Evolutionary conservation across 2,888 invertebrate species (phyloP).

Genomic region (Tipula helvola): DNA sequence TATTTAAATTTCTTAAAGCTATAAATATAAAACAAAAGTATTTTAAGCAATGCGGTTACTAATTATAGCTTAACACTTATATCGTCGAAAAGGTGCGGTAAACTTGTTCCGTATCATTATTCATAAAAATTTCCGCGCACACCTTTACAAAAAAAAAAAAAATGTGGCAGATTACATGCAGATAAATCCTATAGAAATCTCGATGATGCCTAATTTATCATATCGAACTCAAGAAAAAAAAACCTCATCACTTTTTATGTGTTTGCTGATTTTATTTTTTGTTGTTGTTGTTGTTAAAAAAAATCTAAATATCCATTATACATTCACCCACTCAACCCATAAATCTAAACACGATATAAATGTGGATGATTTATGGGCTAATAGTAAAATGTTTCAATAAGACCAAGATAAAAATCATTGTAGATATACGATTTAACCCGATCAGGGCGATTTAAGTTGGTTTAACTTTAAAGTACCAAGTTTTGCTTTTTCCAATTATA

Average conservation of each 20-base stretch:
- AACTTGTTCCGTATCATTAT: not conserved
- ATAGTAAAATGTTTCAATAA: not conserved
- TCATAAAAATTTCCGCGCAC: not conserved
- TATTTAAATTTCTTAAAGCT: not conserved
- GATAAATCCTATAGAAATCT: not conserved
- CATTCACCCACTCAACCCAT: not conserved
- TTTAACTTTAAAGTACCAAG: no score
- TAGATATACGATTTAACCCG: no score
- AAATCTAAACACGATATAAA: not conserved
- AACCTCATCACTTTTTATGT: not conserved
- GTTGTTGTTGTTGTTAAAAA: not conserved
- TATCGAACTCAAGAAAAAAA: not conserved
- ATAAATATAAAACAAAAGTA: slow-evolving; percentile 5
- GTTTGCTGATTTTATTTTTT: not conserved
- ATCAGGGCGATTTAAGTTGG: no score
- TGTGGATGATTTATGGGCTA: not conserved
- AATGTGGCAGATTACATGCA: not conserved
- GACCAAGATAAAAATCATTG: not conserved
- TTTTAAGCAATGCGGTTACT: not conserved
- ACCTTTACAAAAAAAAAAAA: not conserved
- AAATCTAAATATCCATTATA: not conserved
- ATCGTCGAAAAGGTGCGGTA: not conserved
- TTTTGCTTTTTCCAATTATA: no score
- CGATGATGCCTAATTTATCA: not conserved
- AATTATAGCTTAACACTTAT: not conserved